Evolutionary conservation across 2,797 vertebrate species (phyloP).

Genomic region (Tapera naevia): DNA sequence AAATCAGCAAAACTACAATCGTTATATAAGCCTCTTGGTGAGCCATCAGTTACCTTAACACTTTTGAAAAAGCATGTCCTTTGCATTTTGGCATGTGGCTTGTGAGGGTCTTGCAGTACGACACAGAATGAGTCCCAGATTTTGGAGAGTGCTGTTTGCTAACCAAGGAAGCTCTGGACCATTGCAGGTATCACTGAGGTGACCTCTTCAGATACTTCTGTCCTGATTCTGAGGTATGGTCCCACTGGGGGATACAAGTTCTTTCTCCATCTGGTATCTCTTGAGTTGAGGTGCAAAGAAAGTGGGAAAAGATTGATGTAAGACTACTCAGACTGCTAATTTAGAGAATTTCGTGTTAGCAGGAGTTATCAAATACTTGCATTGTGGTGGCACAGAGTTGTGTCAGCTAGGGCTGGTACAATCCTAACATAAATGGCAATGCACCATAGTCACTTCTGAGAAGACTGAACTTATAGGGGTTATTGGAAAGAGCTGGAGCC

Average conservation of each 20-base stretch:
- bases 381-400: background rate
- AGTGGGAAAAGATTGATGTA: background rate
- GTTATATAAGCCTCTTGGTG: conserved; percentile 10
- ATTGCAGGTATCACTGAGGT: background rate
- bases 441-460: background rate
- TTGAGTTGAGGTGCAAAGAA: background rate
- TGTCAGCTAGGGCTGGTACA: background rate
- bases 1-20: conserved; percentile 57
- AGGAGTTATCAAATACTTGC: background rate
- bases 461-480: background rate
- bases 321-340: background rate
- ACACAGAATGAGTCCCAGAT: accelerated
- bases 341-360: background rate
- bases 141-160: background rate
- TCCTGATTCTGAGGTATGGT: background rate
- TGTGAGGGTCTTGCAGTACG: accelerated
- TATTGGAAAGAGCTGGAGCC: background rate
- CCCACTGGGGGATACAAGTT: background rate
- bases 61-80: background rate
- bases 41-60: background rate
- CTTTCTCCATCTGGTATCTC: background rate
- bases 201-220: background rate
- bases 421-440: background rate
- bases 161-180: background rate
- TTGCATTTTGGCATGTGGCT: background rate